Base-by-base conservation (phyloP, 2,797 vertebrate species). In the Yasuhikotakia modesta region DNA sequence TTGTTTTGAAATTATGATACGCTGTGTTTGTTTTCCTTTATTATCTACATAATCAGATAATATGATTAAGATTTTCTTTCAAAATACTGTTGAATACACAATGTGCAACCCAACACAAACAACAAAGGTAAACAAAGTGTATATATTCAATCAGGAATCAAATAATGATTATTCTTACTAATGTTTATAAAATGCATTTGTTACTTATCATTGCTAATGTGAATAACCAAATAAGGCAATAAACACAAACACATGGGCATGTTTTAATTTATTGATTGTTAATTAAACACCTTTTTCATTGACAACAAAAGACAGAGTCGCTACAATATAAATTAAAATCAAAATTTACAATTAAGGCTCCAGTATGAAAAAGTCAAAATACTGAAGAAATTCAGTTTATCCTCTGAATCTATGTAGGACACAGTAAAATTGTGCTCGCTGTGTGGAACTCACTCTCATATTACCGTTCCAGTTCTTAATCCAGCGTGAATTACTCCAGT, bases 271-370 rank as follows among this genome's bases (percentile, higher is more conserved):
- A 19, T 22, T 48, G 46, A 74, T 27, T 48, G 43, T 69, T 19
- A 68, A 55, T 55, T n/a, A 43, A 53, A 24, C 72, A 8, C 45
- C 64, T 76, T 60, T 24, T 58, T 76, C 65, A 32, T 35, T 76
- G 39, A 76, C 73, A 22, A 22, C 65, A 24, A 65, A 66, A 27
- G 32, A 50, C 30, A 43, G 27, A 50, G 48, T 50, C 48, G 64
- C 63, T 67, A 58, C 4, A 16, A 61, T 69, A 69, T n/a, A 77
- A 68, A 58, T 58, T 32, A 61, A 39, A 55, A 45, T 72, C 65
- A 8, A 4, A 55, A 35, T 74, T 64, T 53, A 70, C 43, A 66
- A 27, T 79, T 78, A 78, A 82, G 76, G 76, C 72, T 82, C 22
- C 27, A 22, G 39, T 69, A 63, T 55, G 64, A 63, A 72, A 69